Evolutionary conservation across 2,113 vertebrate species (phyloP), one percentile per base, ranked within the genome.

Genomic region (Ptilonorhynchus violaceus): DNA sequence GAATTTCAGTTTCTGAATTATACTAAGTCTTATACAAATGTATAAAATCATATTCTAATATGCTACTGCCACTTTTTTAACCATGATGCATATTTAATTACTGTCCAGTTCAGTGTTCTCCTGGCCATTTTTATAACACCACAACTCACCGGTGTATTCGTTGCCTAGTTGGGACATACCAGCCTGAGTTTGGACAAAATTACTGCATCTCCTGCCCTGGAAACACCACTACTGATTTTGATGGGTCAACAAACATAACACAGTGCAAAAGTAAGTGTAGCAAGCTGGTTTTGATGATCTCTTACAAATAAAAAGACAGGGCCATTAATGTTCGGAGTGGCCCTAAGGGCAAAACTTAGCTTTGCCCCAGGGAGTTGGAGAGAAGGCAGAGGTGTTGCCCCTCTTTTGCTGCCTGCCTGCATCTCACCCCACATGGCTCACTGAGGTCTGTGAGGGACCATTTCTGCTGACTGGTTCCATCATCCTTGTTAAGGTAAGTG

Each of bases 211-310:
- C 98, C 69, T 99, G 99, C 73, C 99, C 99, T 62, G 99, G 99
- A 96, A 99, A 99, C 92, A 99, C 99, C 79, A 99, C 98, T 49
- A 99, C 99, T 3, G 99, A 99, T 96, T 99, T 99, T 93, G 99
- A 99, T 88, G 99, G 99, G 46, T 99, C 99, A 63, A 99, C 99
- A 75, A 99, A 99, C 93, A 93, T 99, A 94, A 99, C 98, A 52
- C 99, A 99, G 60, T 99, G 99, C 98, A 99, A 99, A 99, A 99
- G 99, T 99, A 98, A 94, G 98, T 98, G 55, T 9, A 85, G 33
- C 6, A 75, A 81, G 66, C 46, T 55, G 24, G 23, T 27, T 89
- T 47, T 83, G 59, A 19, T 66, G 49, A 31, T 78, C n/a, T 47
- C 30, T 74, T 64, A 49, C 13, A 74, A 94, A 58, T 74, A 7